Percentiles rank a stretch among this genome's conserved stretches.
These are phyloP conservation scores for Drosophila gunungcola DNA, from an alignment of 1,140 invertebrate species.

Conservation along the genomic window DNA sequence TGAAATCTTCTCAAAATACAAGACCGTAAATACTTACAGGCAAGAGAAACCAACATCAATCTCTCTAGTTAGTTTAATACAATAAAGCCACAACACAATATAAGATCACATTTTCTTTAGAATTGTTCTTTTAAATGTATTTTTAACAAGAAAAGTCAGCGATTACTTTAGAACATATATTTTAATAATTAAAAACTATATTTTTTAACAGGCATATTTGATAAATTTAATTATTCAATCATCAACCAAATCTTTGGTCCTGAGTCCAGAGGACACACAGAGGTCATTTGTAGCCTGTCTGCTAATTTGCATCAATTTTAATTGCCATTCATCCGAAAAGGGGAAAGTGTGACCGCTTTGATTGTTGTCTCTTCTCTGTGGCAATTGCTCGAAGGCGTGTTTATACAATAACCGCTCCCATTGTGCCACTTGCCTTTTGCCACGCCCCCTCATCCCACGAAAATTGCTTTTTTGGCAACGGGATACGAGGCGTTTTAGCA, in stretches of 20 bases:
- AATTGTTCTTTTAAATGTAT: no score
- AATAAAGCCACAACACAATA: no score
- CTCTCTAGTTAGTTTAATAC: no score
- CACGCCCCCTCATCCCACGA: constrained; percentile 10
- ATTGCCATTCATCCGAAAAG: constrained; percentile 32
- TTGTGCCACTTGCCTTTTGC: not conserved
- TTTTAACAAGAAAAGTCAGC: no score
- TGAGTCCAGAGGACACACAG: not conserved
- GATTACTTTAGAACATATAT: no score
- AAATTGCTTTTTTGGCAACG: constrained; percentile 52
- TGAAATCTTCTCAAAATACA: no score
- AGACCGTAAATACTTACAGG: no score
- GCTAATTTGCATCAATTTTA: constrained; percentile 45
- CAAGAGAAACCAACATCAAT: no score
- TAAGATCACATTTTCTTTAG: no score
- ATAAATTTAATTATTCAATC: no score
- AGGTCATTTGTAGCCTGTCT: constrained; percentile 11
- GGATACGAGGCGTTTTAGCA: constrained; percentile 38
- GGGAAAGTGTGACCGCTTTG: constrained; percentile 46
- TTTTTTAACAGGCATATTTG: no score
- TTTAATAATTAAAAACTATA: no score
- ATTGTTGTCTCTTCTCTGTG: constrained; percentile 39
- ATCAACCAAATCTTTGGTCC: not conserved
- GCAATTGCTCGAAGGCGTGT: constrained; percentile 47
- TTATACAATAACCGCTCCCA: constrained; percentile 47